phyloP scores from a whole-genome alignment of 1,140 invertebrate species.

The Melitaea cinxia region DNA sequence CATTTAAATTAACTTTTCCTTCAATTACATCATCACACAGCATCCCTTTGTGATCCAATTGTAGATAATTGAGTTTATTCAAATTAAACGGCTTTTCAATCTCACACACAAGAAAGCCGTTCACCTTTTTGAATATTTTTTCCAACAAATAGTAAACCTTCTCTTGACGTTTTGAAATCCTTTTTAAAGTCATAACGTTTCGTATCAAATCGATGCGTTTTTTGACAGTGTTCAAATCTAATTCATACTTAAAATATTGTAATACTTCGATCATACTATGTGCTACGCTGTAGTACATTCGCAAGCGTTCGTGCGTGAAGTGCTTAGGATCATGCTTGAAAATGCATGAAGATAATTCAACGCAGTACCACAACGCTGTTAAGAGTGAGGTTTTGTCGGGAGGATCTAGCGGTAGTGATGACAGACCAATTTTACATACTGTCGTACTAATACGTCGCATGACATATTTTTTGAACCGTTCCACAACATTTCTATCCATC shows the following conservation, averaged over 20 bases:
- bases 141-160: slow-evolving; percentile 43
- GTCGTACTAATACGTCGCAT: slow-evolving; percentile 42
- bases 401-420: slow-evolving; percentile 48
- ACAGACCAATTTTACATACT: slow-evolving; percentile 44
- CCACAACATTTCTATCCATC: slow-evolving; percentile 51
- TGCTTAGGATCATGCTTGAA: slow-evolving; percentile 42
- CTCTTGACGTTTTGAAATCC: slow-evolving; percentile 33
- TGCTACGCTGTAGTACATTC: slow-evolving; percentile 37
- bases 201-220: slow-evolving; percentile 43
- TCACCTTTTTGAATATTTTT: slow-evolving; percentile 40
- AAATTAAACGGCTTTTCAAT: slow-evolving; percentile 41
- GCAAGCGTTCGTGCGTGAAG: slow-evolving; percentile 41
- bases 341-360: slow-evolving; percentile 44
- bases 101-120: slow-evolving; percentile 44
- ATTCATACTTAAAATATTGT: slow-evolving; percentile 38
- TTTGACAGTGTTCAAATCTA: slow-evolving; percentile 40
- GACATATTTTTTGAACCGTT: slow-evolving; percentile 45
- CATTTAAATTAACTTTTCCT: slow-evolving; percentile 37
- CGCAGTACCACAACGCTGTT: slow-evolving; percentile 50
- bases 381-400: slow-evolving; percentile 33
- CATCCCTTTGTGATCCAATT: slow-evolving; percentile 40
- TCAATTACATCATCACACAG: slow-evolving; percentile 33
- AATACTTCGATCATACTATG: slow-evolving; percentile 48
- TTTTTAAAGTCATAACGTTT: slow-evolving; percentile 44
- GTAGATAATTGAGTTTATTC: slow-evolving; percentile 45